A percentile compares a stretch with the other conserved stretches of the same genome.
Evolutionary conservation across 2,113 vertebrate genomes (phyloP).

Genomic region (Geococcyx californianus): DNA sequence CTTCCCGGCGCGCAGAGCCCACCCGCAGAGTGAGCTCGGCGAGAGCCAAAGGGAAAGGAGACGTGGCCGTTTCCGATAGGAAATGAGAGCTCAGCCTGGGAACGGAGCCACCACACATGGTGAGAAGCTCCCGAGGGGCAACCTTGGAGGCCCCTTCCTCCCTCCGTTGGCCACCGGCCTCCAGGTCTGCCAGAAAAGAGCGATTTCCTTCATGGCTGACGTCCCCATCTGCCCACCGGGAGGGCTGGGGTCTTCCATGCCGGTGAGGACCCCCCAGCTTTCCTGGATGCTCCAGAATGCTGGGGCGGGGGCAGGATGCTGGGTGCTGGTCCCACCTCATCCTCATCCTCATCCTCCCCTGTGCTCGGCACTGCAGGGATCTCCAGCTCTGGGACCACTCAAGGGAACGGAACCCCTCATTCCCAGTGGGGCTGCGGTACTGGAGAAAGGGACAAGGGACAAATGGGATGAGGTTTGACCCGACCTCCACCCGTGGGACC

Average conservation of each 20-base stretch:
- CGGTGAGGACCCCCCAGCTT: accelerated
- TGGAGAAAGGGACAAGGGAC: neutral
- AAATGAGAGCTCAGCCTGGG: neutral
- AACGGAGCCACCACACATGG: neutral
- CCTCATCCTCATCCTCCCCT: neutral
- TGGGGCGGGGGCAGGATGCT: neutral
- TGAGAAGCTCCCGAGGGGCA: neutral
- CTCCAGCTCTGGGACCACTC: neutral
- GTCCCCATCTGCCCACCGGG: neutral
- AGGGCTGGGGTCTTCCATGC: accelerated
- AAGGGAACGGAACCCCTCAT: neutral
- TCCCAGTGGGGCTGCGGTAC: neutral
- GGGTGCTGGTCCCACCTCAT: neutral
- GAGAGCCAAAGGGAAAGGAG: neutral
- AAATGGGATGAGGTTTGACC: neutral
- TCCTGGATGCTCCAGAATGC: neutral
- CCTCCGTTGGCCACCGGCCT: neutral
- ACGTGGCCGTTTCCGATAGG: neutral
- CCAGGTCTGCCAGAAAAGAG: neutral
- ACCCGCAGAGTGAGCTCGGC: neutral
- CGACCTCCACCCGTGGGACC: too few species aligned
- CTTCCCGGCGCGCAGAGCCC: neutral
- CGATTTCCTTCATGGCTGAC: neutral
- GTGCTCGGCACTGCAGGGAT: neutral
- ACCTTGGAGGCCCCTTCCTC: neutral